phyloP scores from a whole-genome alignment of 2,797 vertebrate species.

The Aldrovandia affinis region DNA sequence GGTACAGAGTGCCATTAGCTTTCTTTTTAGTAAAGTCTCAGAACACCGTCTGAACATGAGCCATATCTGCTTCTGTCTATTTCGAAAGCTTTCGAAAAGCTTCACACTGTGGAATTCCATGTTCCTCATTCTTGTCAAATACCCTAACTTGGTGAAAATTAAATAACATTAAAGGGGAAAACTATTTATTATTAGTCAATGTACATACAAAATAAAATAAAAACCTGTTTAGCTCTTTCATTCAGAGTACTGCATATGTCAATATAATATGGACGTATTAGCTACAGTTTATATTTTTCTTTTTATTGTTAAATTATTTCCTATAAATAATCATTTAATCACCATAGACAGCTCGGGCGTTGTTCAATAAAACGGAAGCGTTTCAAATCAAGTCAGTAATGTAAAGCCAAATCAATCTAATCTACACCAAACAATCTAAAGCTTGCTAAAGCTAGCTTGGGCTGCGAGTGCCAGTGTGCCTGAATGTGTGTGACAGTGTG shows the following conservation, averaged over 20 bases:
- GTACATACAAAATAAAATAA: slow-evolving; percentile 15
- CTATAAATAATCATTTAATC: slow-evolving; percentile 5
- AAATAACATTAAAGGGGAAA: slow-evolving; percentile 26
- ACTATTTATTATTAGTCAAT: background rate
- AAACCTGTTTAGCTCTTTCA: slow-evolving; percentile 2
- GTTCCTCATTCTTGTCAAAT: slow-evolving; percentile 3
- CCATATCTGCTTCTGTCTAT: background rate
- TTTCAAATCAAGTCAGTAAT: slow-evolving; percentile 1
- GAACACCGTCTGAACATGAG: background rate
- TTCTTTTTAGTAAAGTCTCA: too few relatives aligned
- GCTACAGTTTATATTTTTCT: slow-evolving; percentile 8
- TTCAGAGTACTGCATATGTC: slow-evolving; percentile 16
- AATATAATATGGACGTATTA: background rate
- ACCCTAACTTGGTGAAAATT: slow-evolving; percentile 6
- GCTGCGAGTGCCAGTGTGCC: background rate
- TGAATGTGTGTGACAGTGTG: background rate
- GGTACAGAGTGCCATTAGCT: background rate
- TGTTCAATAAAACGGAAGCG: background rate
- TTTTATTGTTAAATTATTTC: slow-evolving; percentile 8
- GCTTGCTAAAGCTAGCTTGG: background rate
- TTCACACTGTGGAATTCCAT: slow-evolving; percentile 18
- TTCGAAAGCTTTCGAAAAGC: background rate
- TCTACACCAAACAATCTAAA: background rate
- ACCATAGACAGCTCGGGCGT: background rate
- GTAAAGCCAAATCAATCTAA: background rate